Evolutionary conservation across 2,888 invertebrate species (phyloP).

Genomic region (Thymelicus sylvestris): DNA sequence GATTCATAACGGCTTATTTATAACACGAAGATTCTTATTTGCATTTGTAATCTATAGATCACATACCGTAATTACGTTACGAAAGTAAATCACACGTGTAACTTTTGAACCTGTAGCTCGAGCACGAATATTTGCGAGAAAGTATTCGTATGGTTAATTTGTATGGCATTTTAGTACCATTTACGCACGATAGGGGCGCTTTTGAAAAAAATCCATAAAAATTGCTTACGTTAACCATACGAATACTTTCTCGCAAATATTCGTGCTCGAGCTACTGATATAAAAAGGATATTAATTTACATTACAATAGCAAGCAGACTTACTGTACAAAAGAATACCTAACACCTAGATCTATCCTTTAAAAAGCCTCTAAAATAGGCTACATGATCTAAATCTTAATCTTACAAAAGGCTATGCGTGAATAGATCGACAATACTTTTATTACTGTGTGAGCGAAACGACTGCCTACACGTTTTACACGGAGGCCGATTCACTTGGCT

Average conservation of each 20-base stretch:
- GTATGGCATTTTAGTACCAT: too few relatives aligned
- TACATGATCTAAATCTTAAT: not conserved
- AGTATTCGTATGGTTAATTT: too few relatives aligned
- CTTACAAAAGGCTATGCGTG: not conserved
- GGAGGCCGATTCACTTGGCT: constrained; percentile 20
- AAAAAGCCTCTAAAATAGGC: not conserved
- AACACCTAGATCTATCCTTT: not conserved
- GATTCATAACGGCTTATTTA: too few relatives aligned
- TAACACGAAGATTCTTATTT: too few relatives aligned
- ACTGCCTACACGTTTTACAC: not conserved
- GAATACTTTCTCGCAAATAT: too few relatives aligned
- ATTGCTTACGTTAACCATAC: too few relatives aligned
- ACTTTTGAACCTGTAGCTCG: not conserved
- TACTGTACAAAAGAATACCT: not conserved
- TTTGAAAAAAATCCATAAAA: too few relatives aligned
- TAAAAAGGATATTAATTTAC: not conserved
- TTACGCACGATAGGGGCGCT: too few relatives aligned
- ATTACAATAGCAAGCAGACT: not conserved
- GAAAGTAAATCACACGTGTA: not conserved
- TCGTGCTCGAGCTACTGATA: too few relatives aligned
- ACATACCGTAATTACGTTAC: not conserved
- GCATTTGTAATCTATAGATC: not conserved
- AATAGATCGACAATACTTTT: not conserved
- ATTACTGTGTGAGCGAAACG: not conserved
- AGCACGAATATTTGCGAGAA: too few relatives aligned